phyloP scores from a whole-genome alignment of 2,797 vertebrate species.

The Gorsachius magnificus region DNA sequence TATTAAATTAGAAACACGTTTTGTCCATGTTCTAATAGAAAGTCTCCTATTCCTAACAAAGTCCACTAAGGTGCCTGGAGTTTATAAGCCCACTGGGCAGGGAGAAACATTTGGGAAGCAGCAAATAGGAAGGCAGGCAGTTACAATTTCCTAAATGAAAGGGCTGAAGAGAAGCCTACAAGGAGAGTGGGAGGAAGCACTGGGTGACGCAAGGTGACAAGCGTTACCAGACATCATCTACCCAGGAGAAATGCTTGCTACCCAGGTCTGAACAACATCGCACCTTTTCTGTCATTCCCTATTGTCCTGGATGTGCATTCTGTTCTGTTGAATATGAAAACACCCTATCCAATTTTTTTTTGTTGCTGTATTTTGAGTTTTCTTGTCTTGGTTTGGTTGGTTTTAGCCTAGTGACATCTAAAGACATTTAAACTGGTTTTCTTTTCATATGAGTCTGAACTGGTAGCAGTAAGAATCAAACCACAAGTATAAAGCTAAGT shows the following conservation, averaged over 20 bases:
- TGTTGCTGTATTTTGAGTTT: neutral
- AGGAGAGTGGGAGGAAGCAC: neutral
- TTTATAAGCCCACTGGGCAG: neutral
- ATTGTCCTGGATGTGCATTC: neutral
- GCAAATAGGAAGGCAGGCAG: neutral
- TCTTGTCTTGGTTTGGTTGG: neutral
- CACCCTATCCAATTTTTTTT: rapidly evolving
- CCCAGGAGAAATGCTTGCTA: neutral
- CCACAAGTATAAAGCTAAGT: neutral
- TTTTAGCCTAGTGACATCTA: neutral
- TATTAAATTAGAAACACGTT: neutral
- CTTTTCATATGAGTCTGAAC: neutral
- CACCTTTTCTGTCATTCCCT: neutral
- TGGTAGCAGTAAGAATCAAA: neutral
- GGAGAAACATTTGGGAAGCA: neutral
- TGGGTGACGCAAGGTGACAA: neutral
- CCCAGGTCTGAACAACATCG: neutral
- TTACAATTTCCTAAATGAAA: neutral
- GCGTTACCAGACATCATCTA: neutral
- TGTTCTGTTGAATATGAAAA: neutral
- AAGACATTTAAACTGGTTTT: neutral
- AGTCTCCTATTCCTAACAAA: neutral
- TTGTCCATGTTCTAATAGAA: neutral
- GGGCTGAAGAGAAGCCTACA: neutral
- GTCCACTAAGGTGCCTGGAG: neutral